Evolutionary conservation across 2,113 vertebrate genomes (phyloP).

Genomic region (Brienomyrus longianalis): DNA sequence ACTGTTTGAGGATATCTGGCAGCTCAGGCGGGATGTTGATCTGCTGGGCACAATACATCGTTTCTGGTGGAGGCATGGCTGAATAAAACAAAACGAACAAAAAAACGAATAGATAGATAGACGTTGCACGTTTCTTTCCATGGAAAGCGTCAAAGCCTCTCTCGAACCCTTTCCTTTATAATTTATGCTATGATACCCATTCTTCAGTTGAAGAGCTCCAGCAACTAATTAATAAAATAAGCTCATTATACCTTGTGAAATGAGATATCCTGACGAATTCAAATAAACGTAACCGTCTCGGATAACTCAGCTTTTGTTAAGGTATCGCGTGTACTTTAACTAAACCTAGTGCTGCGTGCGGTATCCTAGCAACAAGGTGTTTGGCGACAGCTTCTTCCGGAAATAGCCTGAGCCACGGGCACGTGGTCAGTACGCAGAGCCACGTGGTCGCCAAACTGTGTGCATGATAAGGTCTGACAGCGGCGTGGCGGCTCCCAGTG

Average conservation of each 20-base stretch:
- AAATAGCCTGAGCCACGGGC: not conserved
- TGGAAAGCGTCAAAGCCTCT: not conserved
- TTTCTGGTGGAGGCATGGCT: slow-evolving; percentile 75
- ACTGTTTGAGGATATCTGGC: slow-evolving; percentile 81
- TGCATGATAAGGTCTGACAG: not conserved
- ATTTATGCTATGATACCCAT: not conserved
- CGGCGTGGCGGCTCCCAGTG: not conserved
- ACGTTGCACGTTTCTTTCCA: not conserved
- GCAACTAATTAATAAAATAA: not conserved
- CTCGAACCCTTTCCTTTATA: not conserved
- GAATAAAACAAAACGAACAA: not conserved
- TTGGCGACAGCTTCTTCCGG: not conserved
- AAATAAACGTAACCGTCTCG: not conserved
- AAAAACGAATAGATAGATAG: not conserved
- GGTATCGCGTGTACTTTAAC: not conserved
- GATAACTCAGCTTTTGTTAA: not conserved
- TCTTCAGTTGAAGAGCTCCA: not conserved
- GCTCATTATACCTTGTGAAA: not conserved
- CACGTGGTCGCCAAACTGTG: not conserved
- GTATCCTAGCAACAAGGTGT: slow-evolving; percentile 13
- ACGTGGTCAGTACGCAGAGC: not conserved
- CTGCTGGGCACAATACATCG: slow-evolving; percentile 84
- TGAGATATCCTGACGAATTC: not conserved
- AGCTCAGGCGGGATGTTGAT: slow-evolving; percentile 80
- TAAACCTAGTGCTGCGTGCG: not conserved